Evolutionary conservation across 37 sponge, comb jelly and placozoan genomes (phyloP).

Genomic region (Sycon ciliatum): DNA sequence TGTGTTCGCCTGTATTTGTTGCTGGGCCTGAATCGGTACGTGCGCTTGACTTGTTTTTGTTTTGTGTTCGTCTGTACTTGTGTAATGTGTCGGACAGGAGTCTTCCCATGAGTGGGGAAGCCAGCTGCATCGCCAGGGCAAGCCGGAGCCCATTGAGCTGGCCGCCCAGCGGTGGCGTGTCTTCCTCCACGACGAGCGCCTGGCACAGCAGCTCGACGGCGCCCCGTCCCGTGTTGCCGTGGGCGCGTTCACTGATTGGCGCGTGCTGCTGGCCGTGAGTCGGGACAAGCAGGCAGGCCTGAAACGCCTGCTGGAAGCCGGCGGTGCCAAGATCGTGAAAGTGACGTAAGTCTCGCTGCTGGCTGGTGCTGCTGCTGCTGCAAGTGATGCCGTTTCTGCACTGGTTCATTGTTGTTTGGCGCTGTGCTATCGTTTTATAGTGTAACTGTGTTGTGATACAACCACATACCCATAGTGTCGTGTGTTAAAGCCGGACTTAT

Average conservation of each 20-base stretch:
- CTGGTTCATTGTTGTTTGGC: no score
- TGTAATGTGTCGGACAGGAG: constrained; percentile 28
- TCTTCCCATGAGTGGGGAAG: constrained; percentile 67
- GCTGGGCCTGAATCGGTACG: no score
- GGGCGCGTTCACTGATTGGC: constrained; percentile 77
- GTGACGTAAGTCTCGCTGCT: no score
- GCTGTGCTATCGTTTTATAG: no score
- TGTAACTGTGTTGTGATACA: no score
- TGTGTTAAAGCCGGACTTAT: no score
- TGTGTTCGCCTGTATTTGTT: no score
- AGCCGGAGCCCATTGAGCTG: constrained; percentile 26
- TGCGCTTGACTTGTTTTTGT: no score
- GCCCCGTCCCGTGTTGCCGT: constrained; percentile 33
- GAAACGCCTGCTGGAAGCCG: constrained; percentile 72
- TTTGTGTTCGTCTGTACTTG: not conserved
- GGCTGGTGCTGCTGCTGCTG: no score
- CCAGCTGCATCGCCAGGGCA: not conserved
- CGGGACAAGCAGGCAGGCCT: constrained; percentile 44
- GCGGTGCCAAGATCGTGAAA: constrained; percentile 57
- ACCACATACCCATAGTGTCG: no score
- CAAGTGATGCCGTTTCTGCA: no score
- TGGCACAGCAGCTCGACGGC: constrained; percentile 60
- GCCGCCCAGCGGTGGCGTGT: constrained; percentile 65
- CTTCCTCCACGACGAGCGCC: no score
- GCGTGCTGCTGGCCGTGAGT: constrained; percentile 65